Percentiles rank a stretch among this genome's conserved stretches.
phyloP scores from a whole-genome alignment of 2,113 vertebrate genomes.

The Lycocorax pyrrhopterus region DNA sequence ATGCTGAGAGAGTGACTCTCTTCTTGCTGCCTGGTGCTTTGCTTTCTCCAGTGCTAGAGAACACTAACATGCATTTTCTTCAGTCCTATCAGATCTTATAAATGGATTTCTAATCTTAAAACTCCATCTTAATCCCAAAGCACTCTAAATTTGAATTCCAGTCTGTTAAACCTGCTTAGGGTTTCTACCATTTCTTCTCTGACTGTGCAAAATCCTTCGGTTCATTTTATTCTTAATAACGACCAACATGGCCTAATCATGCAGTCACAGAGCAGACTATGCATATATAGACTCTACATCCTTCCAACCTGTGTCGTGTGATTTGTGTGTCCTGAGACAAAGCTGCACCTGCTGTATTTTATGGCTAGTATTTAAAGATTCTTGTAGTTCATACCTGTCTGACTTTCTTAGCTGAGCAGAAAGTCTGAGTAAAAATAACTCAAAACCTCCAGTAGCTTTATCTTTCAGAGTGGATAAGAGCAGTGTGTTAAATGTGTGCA shows the following conservation, averaged over 20 bases:
- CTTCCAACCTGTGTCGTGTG: not conserved
- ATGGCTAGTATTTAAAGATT: not conserved
- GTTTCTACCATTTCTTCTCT: not conserved
- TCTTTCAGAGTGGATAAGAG: not conserved
- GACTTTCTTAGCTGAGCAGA: not conserved
- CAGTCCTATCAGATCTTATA: not conserved
- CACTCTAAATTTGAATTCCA: not conserved
- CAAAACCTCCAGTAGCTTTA: not conserved
- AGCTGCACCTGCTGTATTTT: not conserved
- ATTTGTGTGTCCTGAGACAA: not conserved
- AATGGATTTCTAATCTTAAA: not conserved
- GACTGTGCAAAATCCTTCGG: not conserved
- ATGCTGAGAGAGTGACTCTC: accelerated
- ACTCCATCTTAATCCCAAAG: not conserved
- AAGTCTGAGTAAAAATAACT: not conserved
- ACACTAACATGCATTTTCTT: not conserved
- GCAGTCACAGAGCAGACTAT: not conserved
- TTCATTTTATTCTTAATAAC: not conserved
- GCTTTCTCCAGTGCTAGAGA: not conserved
- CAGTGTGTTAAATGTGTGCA: not conserved
- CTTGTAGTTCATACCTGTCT: not conserved
- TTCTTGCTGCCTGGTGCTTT: not conserved
- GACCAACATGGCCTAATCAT: not conserved
- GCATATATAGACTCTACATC: not conserved
- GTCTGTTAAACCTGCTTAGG: not conserved